These are phyloP conservation scores for Hydra vulgaris DNA, from an alignment of 30 jellyfish, hydroid and myxozoan species.

Conservation along the genomic window DNA sequence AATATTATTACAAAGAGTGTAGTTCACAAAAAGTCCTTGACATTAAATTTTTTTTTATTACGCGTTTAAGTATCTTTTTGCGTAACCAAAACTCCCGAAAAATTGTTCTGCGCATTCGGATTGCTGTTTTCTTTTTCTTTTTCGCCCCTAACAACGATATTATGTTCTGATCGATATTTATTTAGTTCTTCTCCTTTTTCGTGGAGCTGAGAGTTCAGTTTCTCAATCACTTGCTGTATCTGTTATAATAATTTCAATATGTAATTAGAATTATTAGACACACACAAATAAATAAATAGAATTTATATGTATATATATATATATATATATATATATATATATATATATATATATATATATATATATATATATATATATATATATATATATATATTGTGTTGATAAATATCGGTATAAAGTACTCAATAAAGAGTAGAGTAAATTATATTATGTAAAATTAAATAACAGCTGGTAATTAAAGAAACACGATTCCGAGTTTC, in stretches of 20 bases:
- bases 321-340: too few relatives aligned
- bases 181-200: slow-evolving; percentile 81
- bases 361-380: too few relatives aligned
- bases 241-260: slow-evolving; percentile 3
- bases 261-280: background rate
- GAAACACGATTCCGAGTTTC: too few relatives aligned
- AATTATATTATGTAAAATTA: too few relatives aligned
- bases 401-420: too few relatives aligned
- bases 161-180: slow-evolving; percentile 70
- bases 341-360: too few relatives aligned
- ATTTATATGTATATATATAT: too few relatives aligned
- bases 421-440: too few relatives aligned
- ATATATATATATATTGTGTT: too few relatives aligned
- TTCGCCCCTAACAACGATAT: slow-evolving; percentile 72
- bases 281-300: too few relatives aligned
- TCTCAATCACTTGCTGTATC: slow-evolving; percentile 45
- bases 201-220: slow-evolving; percentile 49
- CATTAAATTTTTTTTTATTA: background rate
- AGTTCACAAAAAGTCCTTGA: background rate
- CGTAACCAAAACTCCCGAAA: slow-evolving; percentile 61
- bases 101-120: slow-evolving; percentile 21
- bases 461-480: too few relatives aligned
- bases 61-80: background rate
- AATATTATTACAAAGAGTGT: background rate
- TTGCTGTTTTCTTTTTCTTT: slow-evolving; percentile 41